phyloP scores from a whole-genome alignment of 2,888 invertebrate genomes.

The Megamerina dolium region DNA sequence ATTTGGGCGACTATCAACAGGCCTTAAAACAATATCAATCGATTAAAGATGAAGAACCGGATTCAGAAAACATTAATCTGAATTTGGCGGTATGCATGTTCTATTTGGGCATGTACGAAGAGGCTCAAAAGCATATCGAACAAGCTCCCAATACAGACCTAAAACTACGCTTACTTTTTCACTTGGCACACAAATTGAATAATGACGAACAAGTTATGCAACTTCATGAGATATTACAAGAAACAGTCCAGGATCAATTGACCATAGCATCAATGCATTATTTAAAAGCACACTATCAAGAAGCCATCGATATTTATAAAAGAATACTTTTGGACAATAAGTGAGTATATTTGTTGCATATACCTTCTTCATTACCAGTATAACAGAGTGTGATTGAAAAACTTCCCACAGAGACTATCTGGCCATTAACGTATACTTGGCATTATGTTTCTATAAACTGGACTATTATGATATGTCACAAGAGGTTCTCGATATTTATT shows the following conservation, averaged over 20 bases:
- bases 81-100: slow-evolving; percentile 94
- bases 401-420: slow-evolving; percentile 67
- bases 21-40: slow-evolving; percentile 67
- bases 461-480: slow-evolving; percentile 98
- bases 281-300: slow-evolving; percentile 92
- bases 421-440: slow-evolving; percentile 95
- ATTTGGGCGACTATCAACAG: slow-evolving; percentile 86
- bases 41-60: slow-evolving; percentile 52
- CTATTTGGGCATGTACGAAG: slow-evolving; percentile 69
- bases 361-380: slow-evolving; percentile 11
- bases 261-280: slow-evolving; percentile 95
- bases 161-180: slow-evolving; percentile 78
- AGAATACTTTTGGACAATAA: slow-evolving; percentile 84
- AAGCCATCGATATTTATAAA: slow-evolving; percentile 98
- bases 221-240: slow-evolving; percentile 77
- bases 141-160: slow-evolving; percentile 61
- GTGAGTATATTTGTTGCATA: slow-evolving; percentile 50
- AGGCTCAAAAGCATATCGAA: slow-evolving; percentile 60
- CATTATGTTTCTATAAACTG: slow-evolving; percentile 95
- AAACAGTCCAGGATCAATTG: slow-evolving; percentile 89
- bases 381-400: not conserved
- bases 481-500: slow-evolving; percentile 90
- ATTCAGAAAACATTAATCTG: slow-evolving; percentile 60
- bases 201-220: slow-evolving; percentile 81
- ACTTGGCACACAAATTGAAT: slow-evolving; percentile 85